Percentiles rank a stretch among this genome's conserved stretches.
Evolutionary conservation across 1,140 invertebrate species (phyloP).

Genomic region (fruit fly (Drosophila melanogaster)): Release_6_plus_ISO1_MT NT_037436.4:4757001-4757500

Average conservation of each 20-base stretch:
- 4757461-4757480: conserved; percentile 34
- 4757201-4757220: too few relatives aligned
- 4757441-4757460: conserved; percentile 23
- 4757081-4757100: conserved; percentile 40
- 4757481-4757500: conserved; percentile 37
- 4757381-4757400: conserved; percentile 44
- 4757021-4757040: conserved; percentile 28
- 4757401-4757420: conserved; percentile 23
- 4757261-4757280: neutral
- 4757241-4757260: neutral
- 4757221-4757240: too few relatives aligned
- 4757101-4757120: conserved; percentile 62
- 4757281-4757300: too few relatives aligned
- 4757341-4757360: conserved; percentile 1
- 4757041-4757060: conserved; percentile 33
- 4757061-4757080: conserved; percentile 45
- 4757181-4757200: too few relatives aligned
- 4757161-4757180: conserved; percentile 2
- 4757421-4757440: conserved; percentile 20
- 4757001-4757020: conserved; percentile 53
- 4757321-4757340: neutral
- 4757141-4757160: conserved; percentile 24
- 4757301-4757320: too few relatives aligned
- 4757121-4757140: conserved; percentile 31
- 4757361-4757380: conserved; percentile 13